A percentile compares a stretch with the other conserved stretches of the same genome.
Conservation (phyloP, 1,140 invertebrate species). For the Drosophila punjabiensis region DNA sequence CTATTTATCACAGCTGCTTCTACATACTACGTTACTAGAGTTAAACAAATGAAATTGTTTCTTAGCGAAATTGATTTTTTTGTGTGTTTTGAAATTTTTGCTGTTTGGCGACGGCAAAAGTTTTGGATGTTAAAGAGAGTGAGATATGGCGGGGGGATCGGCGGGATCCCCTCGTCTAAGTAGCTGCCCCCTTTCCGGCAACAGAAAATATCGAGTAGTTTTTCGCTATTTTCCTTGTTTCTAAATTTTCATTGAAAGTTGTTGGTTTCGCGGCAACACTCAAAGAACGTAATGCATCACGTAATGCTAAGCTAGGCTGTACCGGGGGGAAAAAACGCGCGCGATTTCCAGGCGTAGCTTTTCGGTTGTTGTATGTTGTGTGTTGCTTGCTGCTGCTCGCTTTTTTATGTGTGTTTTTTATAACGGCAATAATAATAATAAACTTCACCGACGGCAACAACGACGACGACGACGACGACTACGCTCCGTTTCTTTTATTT, state of each 20-base stretch:
- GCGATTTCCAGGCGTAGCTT: constrained; percentile 43
- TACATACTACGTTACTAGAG: constrained; percentile 77
- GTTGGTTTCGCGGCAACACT: constrained; percentile 4
- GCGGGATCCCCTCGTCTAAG: constrained; percentile 49
- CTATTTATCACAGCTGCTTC: constrained; percentile 85
- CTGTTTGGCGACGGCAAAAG: constrained; percentile 56
- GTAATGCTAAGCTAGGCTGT: constrained; percentile 19
- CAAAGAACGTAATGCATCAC: constrained; percentile 15
- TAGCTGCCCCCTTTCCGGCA: constrained; percentile 25
- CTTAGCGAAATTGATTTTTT: constrained; percentile 6
- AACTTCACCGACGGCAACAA: constrained; percentile 65
- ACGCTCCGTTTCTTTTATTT: constrained; percentile 31
- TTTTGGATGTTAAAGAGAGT: background rate
- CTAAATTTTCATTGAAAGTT: background rate
- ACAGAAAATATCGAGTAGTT: constrained; percentile 15
- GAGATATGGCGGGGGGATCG: constrained; percentile 33
- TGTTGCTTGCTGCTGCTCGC: constrained; percentile 26
- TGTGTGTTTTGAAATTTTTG: constrained; percentile 16
- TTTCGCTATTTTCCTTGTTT: constrained; percentile 9
- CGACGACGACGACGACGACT: constrained; percentile 23
- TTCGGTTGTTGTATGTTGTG: constrained; percentile 21
- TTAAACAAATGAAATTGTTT: constrained; percentile 43
- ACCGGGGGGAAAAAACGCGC: constrained; percentile 31
- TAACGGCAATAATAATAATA: constrained; percentile 65
- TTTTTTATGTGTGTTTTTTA: constrained; percentile 8